Conservation (phyloP, 2,113 vertebrate genomes). For the Delphinus delphis region DNA sequence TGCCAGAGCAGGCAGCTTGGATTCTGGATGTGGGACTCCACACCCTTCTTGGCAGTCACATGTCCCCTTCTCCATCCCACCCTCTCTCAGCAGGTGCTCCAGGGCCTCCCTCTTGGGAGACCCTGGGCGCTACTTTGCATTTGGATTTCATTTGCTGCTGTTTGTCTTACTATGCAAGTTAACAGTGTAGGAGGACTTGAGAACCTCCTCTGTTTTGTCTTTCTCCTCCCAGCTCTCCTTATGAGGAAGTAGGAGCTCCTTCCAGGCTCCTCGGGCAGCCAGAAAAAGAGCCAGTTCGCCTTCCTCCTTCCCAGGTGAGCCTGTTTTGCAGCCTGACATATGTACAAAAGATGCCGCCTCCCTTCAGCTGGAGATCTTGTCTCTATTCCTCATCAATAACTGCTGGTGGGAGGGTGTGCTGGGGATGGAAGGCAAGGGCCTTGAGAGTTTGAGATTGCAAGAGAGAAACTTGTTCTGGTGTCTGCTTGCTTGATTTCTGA, state of each 20-base stretch:
- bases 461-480: neutral
- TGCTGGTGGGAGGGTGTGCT: neutral
- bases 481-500: neutral
- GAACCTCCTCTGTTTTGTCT: neutral
- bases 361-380: neutral
- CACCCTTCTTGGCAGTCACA: neutral
- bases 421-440: neutral
- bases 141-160: neutral
- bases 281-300: neutral
- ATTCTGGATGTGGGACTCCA: neutral
- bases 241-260: neutral
- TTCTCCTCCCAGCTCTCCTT: neutral
- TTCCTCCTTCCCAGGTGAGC: conserved; percentile 66
- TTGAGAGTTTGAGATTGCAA: neutral
- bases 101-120: neutral
- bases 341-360: neutral
- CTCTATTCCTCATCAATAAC: no score
- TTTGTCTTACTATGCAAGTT: neutral
- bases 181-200: neutral
- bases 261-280: neutral
- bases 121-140: neutral
- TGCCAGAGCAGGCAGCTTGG: neutral
- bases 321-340: neutral
- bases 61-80: neutral
- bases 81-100: neutral